phyloP scores from a whole-genome alignment of 2,113 vertebrate genomes.

The Hypomesus transpacificus region DNA sequence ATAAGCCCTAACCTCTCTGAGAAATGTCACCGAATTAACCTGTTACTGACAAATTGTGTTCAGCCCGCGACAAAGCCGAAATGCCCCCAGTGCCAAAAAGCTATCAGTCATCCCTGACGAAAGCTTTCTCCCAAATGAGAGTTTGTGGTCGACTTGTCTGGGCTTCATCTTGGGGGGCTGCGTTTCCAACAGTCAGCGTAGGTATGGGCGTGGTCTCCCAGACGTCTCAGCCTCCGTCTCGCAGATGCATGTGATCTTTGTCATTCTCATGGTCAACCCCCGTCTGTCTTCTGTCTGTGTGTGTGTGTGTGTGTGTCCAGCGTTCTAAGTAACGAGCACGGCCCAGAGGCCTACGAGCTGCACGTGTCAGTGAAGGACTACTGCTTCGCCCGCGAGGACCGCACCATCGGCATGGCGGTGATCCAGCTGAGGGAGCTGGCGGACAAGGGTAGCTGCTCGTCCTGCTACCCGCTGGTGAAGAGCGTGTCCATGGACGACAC shows the following conservation, averaged over 20 bases:
- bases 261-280: neutral
- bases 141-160: neutral
- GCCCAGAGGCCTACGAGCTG: constrained; percentile 86
- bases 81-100: neutral
- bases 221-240: neutral
- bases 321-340: constrained; percentile 83
- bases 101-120: neutral
- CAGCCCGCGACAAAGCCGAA: constrained; percentile 23
- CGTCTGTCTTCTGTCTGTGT: neutral
- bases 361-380: constrained; percentile 97
- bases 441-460: constrained; percentile 77
- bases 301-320: constrained; percentile 57
- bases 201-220: neutral
- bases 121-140: constrained; percentile 5
- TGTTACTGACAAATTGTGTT: constrained; percentile 33
- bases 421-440: constrained; percentile 84
- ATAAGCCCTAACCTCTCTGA: constrained; percentile 9
- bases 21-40: constrained; percentile 34
- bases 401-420: constrained; percentile 88
- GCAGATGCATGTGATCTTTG: too few species aligned
- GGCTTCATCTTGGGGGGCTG: too few species aligned
- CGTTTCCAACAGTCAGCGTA: neutral
- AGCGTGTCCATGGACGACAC: constrained; percentile 87
- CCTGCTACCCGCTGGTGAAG: constrained; percentile 85
- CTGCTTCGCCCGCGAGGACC: constrained; percentile 96